Base-by-base conservation (phyloP, 1,140 invertebrate genomes). In the Penaeus vannamei region DNA sequence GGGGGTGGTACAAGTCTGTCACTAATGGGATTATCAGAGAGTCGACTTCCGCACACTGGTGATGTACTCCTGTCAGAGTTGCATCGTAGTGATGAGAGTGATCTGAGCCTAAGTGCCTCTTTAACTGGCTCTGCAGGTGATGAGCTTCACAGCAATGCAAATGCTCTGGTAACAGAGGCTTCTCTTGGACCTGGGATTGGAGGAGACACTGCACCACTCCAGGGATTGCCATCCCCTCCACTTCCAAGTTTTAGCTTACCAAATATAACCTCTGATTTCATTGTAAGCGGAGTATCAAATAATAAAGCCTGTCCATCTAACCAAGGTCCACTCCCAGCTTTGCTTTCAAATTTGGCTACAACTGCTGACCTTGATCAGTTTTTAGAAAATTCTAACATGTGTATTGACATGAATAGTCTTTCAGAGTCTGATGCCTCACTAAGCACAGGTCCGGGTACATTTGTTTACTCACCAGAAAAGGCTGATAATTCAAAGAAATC, bases 321-420 rank as follows among this genome's bases (percentile, higher is more conserved):
- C 42, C 88, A 90, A 42, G 36, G 59, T 20, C 83, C 60, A 19
- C 76, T 90, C 4, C 81, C 88, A 22, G 83, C 88, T 29, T 53
- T 90, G 14, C 88, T 90, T 22, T 85, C 88, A 23, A 90, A 90
- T 69, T 60, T 90, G 26, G 72, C 86, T 4, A 87, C 88, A 53
- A 90, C 88, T 53, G 62, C 90, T 60, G 90, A 91, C 69, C 77
- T 91, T 42, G 86, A 87, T 17, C 86, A 87, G 36, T 91, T 91
- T 84, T 80, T 91, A 19, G 91, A 91, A 23, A 91, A 88, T 66
- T 91, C 91, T 20, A 91, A 91, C 62, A 91, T 91, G 91, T 90
- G 91, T 32, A 90, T 91, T 84, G 91, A 91, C 53, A 91, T 91
- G 60, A 85, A 85, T 69, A 91, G 84, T 84, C 86, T 91, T n/a